Percentiles rank a stretch among this genome's conserved stretches.
Evolutionary conservation across 2,797 vertebrate species (phyloP).

Genomic region (Poecilia velifera): DNA sequence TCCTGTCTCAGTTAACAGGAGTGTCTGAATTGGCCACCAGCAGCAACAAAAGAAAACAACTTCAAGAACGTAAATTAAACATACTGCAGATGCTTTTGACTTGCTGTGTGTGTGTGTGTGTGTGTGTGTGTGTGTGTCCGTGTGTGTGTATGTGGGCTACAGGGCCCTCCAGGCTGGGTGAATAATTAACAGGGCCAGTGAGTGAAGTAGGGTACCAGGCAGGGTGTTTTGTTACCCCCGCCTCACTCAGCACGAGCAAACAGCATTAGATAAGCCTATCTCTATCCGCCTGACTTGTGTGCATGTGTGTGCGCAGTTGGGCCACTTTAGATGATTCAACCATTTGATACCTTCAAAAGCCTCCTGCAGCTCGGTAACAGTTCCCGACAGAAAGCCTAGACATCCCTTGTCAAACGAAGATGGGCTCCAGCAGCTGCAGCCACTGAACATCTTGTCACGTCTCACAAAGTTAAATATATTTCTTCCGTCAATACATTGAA

Average conservation of each 20-base stretch:
- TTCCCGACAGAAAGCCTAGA: conserved; percentile 68
- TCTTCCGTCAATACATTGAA: background rate
- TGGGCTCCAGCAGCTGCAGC: conserved; percentile 32
- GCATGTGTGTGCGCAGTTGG: conserved; percentile 40
- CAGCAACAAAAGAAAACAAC: conserved; percentile 65
- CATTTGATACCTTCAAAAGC: conserved; percentile 70
- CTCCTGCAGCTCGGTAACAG: conserved; percentile 66
- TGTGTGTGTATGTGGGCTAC: conserved; percentile 23
- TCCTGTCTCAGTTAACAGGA: conserved; percentile 56
- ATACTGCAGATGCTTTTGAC: conserved; percentile 63
- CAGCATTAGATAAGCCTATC: conserved; percentile 74
- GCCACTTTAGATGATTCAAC: conserved; percentile 74
- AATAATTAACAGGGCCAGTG: conserved; percentile 75
- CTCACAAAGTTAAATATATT: background rate
- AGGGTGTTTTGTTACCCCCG: conserved; percentile 74
- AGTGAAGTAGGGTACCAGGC: conserved; percentile 61
- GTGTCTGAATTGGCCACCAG: conserved; percentile 53
- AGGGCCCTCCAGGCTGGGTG: conserved; percentile 63
- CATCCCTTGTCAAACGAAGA: conserved; percentile 57
- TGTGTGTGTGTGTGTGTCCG: conserved; percentile 26
- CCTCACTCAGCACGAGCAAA: conserved; percentile 68
- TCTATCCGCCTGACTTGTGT: conserved; percentile 51
- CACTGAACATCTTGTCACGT: background rate
- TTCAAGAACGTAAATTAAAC: conserved; percentile 65
- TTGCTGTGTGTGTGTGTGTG: conserved; percentile 5